Evolutionary conservation across 2,113 vertebrate genomes (phyloP).

Genomic region (Oreochromis niloticus): DNA sequence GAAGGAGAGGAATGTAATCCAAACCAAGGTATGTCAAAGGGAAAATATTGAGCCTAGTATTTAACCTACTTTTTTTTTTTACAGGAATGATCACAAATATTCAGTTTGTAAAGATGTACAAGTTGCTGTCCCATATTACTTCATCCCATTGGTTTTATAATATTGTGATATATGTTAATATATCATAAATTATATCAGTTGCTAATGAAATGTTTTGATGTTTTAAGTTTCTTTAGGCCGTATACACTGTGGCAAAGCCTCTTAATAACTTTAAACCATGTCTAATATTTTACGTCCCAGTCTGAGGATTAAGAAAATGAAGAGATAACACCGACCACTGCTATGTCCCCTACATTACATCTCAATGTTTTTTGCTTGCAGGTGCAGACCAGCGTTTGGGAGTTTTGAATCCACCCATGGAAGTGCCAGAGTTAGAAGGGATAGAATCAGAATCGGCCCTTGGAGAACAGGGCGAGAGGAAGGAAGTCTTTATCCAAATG

Average conservation of each 20-base stretch:
- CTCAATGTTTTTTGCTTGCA: neutral
- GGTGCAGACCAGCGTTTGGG: constrained; percentile 2
- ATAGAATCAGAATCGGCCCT: neutral
- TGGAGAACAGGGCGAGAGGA: neutral
- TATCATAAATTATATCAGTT: neutral
- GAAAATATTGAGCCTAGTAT: neutral
- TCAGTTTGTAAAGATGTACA: neutral
- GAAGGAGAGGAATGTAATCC: neutral
- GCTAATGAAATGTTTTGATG: neutral
- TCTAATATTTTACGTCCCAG: neutral
- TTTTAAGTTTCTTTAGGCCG: neutral
- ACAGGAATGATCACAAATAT: neutral
- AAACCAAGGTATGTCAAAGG: neutral
- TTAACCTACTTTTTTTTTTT: neutral
- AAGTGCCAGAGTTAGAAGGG: neutral
- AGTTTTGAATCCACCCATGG: constrained; percentile 2
- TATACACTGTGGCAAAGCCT: neutral
- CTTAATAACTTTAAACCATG: neutral
- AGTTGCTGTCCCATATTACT: neutral
- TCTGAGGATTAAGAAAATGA: neutral
- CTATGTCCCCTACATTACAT: neutral
- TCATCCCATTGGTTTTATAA: neutral
- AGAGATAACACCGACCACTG: no score
- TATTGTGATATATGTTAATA: neutral
- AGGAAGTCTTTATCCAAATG: constrained; percentile 16